Evolutionary conservation across 2,113 vertebrate species (phyloP), one percentile per base, ranked within the genome.

Genomic region (Phodopus roborovskii): DNA sequence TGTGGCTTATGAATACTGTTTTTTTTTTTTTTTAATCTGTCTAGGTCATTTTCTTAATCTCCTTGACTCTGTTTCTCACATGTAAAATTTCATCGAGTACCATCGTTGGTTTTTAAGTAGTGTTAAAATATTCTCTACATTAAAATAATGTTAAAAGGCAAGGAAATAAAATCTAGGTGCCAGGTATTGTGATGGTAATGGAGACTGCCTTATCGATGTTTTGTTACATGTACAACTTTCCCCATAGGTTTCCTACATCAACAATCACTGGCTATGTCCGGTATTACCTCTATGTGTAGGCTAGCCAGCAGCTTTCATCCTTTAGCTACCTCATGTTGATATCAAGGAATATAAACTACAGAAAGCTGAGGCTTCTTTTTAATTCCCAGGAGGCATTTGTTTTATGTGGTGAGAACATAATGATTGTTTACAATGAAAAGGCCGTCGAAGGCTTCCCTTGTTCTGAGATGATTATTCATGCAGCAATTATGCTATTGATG

Each of bases 391-490:
- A 97, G 84, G 84, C 68, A 73, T 77, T 77, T 89, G 68, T 91
- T 92, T 95, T 92, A 68, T 97, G 74, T 71, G 39, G 58, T 90
- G 91, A 96, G 92, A 95, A 64, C 56, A 53, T 70, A 92, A 88
- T 93, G 93, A 95, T 95, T 88, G 91, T 94, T 97, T 96, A 97
- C 92, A 93, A 56, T 94, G 88, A 90, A 88, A 93, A 88, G 97
- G 53, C 64, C 96, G 91, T 0, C 58, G 74, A 97, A 97, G 87
- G 88, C 17, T 91, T 70, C 36, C 62, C 56, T 36, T 97, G 75
- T 88, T 97, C 92, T 92, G 8, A 10, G 92, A 96, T 94, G 92
- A 96, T 94, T 12, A 15, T 96, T 91, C 97, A 96, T 96, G 94
- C 85, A 13, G 62, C 96, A 85, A 97, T 90, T 50, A 16, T 0